Base-by-base conservation (phyloP, 2,113 vertebrate genomes). In the Thunnus thynnus region DNA sequence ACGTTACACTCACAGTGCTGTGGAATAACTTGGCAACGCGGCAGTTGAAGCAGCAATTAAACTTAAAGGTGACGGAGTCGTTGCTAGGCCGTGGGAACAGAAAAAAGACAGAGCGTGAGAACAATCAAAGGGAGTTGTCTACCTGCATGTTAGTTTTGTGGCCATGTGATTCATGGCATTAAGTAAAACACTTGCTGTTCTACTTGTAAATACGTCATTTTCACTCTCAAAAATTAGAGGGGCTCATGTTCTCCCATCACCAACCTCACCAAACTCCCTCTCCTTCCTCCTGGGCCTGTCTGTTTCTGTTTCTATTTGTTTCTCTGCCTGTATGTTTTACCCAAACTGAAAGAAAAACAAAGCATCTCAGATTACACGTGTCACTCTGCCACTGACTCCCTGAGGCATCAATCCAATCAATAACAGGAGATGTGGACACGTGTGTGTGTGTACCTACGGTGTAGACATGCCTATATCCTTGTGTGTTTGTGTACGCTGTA, bases 321-420 rank as follows among this genome's bases (percentile, higher is more conserved):
- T 41, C 36, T 41, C 36, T 41, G 36, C 9, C 18, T 60, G 17
- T 48, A 5, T 69, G 32, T 41, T 41, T 58, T 56, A 36, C 62
- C 25, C 20, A 7, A 44, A 72, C 18, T 18, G 27, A 58, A n/a
- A 5, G n/a, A 2, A 67, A 61, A 75, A 67, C n/a, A 69, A 51
- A 65, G 46, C 50, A 16, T 74, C 81, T 90, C 86, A 66, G 48
- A 27, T 90, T 79, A 76, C 83, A 18, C 55, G 72, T 64, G 52
- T 72, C 60, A 57, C 78, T 52, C 32, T 9, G 1, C 20, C 7
- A 1, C 61, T 78, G 36, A 9, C 20, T 67, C 47, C n/a, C 16
- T 2, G 65, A 55, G 62, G 71, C 41, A 25, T 46, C n/a, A 32
- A 8, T 27, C 47, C 69, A 60, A 20, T 27, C 27, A 3, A 3